Conservation (phyloP, 1,140 invertebrate genomes). For the Drosophila tropicalis region DNA sequence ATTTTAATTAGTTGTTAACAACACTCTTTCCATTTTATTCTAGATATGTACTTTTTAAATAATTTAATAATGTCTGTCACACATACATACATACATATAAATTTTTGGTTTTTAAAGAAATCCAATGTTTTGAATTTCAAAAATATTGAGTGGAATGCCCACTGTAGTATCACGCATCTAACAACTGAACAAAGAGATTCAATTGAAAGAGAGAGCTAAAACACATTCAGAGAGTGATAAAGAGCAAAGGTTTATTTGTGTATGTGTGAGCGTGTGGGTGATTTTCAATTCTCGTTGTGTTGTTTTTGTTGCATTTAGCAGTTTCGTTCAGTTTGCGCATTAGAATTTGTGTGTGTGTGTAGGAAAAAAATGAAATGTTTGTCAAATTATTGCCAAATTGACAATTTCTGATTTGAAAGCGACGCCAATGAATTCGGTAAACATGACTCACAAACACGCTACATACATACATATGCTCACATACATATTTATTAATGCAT, state of each 20-base stretch:
- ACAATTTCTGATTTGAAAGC: constrained; percentile 20
- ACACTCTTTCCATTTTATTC: too few relatives aligned
- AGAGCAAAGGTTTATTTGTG: neutral
- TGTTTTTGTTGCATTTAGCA: constrained; percentile 11
- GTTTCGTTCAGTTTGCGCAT: constrained; percentile 18
- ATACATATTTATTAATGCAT: constrained; percentile 19
- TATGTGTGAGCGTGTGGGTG: constrained; percentile 32
- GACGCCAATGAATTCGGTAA: constrained; percentile 3
- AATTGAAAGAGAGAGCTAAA: constrained; percentile 15
- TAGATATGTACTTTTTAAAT: too few relatives aligned
- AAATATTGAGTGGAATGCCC: neutral
- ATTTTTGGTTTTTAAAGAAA: too few relatives aligned
- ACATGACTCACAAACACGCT: constrained; percentile 43
- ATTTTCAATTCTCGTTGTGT: constrained; percentile 12
- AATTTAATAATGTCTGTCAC: too few relatives aligned
- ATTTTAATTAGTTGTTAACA: constrained; percentile 26
- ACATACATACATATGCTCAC: neutral
- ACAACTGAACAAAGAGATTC: constrained; percentile 47
- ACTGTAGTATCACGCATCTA: too few relatives aligned
- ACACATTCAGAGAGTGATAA: constrained; percentile 4
- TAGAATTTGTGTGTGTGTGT: constrained; percentile 6
- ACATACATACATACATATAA: too few relatives aligned
- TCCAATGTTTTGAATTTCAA: too few relatives aligned
- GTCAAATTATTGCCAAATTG: constrained; percentile 46
- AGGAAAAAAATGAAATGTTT: constrained; percentile 35